Evolutionary conservation across 1,140 invertebrate genomes (phyloP), one percentile per base, ranked within the genome.

Genomic region (Meloidogyne chitwoodi): DNA sequence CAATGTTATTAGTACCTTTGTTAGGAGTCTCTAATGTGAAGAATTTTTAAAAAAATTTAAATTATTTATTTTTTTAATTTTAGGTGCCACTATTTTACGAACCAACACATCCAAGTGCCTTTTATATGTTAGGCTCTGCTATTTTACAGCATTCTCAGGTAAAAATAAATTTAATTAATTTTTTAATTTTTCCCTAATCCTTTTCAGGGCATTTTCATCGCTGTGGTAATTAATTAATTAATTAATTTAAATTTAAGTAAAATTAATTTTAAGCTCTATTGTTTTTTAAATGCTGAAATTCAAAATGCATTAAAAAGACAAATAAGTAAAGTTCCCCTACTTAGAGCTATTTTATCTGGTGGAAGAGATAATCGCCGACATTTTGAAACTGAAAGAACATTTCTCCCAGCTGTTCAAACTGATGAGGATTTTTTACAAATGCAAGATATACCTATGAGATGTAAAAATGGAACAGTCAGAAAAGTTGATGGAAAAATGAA

Each of bases 251-350:
- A 56, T 56, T 56, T 56, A n/a, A n/a, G 48, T 56, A 56, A 6
- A 56, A n/a, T 56, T 2, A 26, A 64, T 26, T 64, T 24, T 24
- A 4, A 65, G 64, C 44, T 66, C 19, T 90, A 89, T 79, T 90
- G 89, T 74, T 90, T 90, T 80, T 75, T 90, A 26, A 90, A 90
- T 81, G 87, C 85, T 48, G 89, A 90, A 85, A 89, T 90, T 41
- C 84, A 87, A 73, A 74, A 78, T 68, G 87, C 87, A 29, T 61
- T 86, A 3, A 80, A 78, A 66, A 34, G 85, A 66, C 79, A 86
- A 63, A 64, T 87, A 3, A 68, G 73, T 24, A 86, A 86, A 80
- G 70, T 82, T 56, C 85, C 84, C n/a, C 78, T 86, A 26, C 80
- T 86, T 63, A 62, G 73, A 24, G 87, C 71, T 14, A 75, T 84